Base-by-base conservation (phyloP, 2,113 vertebrate species). In the Beaufortia kweichowensis region DNA sequence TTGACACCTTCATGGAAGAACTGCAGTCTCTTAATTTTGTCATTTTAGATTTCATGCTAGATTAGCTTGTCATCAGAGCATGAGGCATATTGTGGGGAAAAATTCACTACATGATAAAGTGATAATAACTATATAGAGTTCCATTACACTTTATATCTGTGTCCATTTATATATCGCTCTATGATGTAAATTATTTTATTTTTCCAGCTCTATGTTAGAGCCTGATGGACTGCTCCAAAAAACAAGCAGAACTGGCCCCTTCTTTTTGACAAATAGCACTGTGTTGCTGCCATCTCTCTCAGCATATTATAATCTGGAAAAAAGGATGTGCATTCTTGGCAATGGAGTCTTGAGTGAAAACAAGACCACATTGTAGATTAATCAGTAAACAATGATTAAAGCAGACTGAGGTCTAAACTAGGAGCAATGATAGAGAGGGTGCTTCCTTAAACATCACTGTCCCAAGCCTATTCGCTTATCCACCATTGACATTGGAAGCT, bases 291-390 rank as follows among this genome's bases (percentile, higher is more conserved):
- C 21, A 48, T 46, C 48, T 60, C 53, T 59, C 76, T 77, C 53
- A 61, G 65, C 55, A 39, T 68, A 63, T 81, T 79, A 81, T 76
- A 79, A 71, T 70, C 62, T 76, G 73, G 78, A 75, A 79, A 77
- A 77, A 50, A 35, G 24, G 57, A 50, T 68, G 57, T 77, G 77
- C 69, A 75, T 81, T 79, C 69, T 80, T 82, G 76, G 73, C 76
- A 80, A 28, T 0, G 31, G 2, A 29, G 62, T 5, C 12, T 39
- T 12, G 29, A 69, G 53, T 61, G 46, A 74, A 85, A 84, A 82
- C 74, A 80, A 59, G 64, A 82, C 61, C 50, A 74, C 46, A 75
- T 81, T 81, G 72, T 79, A 57, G 60, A 79, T 68, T 46, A 15
- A 48, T 76, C 43, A 65, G 62, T 14, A 46, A 67, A 59, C 63